A percentile compares a stretch with the other conserved stretches of the same genome.
These are phyloP conservation scores for Esperia sulphurella DNA, from an alignment of 2,888 invertebrate genomes.

Conservation along the genomic window DNA sequence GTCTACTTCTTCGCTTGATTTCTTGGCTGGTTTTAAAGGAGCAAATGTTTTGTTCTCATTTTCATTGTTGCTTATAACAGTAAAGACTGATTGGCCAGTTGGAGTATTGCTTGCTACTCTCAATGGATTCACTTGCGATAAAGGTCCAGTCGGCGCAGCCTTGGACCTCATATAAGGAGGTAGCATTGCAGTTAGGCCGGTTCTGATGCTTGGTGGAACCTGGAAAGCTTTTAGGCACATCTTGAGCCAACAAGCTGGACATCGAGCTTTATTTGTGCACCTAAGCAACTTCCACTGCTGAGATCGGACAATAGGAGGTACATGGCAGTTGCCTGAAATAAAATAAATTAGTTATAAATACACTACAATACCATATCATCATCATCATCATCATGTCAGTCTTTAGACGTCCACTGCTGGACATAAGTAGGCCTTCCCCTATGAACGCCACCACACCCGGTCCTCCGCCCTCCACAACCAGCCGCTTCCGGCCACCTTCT, in stretches of 20 bases:
- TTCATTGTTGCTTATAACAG: conserved; percentile 41
- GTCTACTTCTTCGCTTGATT: conserved; percentile 48
- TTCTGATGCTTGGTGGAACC: conserved; percentile 84
- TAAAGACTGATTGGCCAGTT: conserved; percentile 44
- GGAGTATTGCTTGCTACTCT: conserved; percentile 40
- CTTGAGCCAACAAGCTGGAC: conserved; percentile 93
- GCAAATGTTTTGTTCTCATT: conserved; percentile 60
- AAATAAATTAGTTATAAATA: neutral
- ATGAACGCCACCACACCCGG: no score
- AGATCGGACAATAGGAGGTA: conserved; percentile 84
- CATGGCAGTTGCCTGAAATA: conserved; percentile 82
- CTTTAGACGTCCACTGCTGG: no score
- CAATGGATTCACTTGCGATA: conserved; percentile 54
- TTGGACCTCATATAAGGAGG: conserved; percentile 81
- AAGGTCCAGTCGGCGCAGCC: conserved; percentile 37
- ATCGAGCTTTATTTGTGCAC: conserved; percentile 86
- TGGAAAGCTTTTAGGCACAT: conserved; percentile 90
- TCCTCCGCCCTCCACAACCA: no score
- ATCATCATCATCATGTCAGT: no score
- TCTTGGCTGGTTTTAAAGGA: conserved; percentile 50
- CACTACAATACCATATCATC: no score
- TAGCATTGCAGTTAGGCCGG: conserved; percentile 83
- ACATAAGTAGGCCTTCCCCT: no score
- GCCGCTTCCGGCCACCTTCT: no score
- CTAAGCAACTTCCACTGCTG: conserved; percentile 84